Conservation (phyloP, 2,797 vertebrate genomes). For the Eutrigla gurnardus region DNA sequence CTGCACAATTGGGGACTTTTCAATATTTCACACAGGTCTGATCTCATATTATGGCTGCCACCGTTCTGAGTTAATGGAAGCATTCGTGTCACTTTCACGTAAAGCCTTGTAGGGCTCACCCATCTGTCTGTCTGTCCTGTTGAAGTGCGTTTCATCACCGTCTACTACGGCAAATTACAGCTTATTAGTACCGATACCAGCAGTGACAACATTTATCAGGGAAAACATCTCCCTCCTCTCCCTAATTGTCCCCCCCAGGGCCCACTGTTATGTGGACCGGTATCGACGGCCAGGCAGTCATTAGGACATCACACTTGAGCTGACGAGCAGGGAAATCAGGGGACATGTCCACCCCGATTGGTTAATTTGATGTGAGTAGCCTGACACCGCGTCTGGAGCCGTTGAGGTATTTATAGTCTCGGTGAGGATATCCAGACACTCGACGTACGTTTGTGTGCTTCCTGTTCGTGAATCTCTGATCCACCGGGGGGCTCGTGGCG, state of each 20-base stretch:
- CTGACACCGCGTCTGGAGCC: conserved; percentile 65
- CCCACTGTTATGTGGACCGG: conserved; percentile 53
- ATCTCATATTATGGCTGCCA: conserved; percentile 33
- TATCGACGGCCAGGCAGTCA: conserved; percentile 76
- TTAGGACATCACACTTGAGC: conserved; percentile 79
- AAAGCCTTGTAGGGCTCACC: conserved; percentile 55
- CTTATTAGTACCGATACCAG: conserved; percentile 78
- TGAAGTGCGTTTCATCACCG: conserved; percentile 60
- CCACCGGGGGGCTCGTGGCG: conserved; percentile 24
- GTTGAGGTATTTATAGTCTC: conserved; percentile 63
- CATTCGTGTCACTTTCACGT: conserved; percentile 58
- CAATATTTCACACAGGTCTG: conserved; percentile 15
- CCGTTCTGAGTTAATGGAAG: conserved; percentile 43
- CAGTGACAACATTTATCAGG: conserved; percentile 79
- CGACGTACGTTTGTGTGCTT: conserved; percentile 31
- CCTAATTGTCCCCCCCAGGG: conserved; percentile 76
- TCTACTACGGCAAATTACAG: conserved; percentile 71
- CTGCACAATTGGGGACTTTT: conserved; percentile 17
- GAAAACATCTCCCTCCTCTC: conserved; percentile 67
- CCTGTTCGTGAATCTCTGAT: conserved; percentile 39
- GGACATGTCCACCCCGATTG: conserved; percentile 67
- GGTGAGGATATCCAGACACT: conserved; percentile 38
- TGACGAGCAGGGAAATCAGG: conserved; percentile 62
- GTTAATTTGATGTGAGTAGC: conserved; percentile 76
- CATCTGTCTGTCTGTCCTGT: conserved; percentile 57